Evolutionary conservation across 2,888 invertebrate genomes (phyloP), one percentile per base, ranked within the genome.

Genomic region (Hirtodrosophila trivittata): DNA sequence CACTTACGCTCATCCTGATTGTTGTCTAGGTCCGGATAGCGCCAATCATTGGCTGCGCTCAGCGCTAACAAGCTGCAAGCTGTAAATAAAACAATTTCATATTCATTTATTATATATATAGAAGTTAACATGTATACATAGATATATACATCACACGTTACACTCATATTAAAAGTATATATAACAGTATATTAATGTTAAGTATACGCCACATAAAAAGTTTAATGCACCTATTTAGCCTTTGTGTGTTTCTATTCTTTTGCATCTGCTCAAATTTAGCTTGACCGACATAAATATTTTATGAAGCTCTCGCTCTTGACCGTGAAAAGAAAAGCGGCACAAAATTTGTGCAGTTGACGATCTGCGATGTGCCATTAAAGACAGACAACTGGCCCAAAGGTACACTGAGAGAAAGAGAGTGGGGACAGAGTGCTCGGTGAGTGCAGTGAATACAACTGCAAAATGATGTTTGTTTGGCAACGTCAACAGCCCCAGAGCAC

Each of bases 11-110:
- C 86, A 89, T 90, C 84, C 78, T 87, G 84, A 47, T 87, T 80
- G 9, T 59, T 65, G 39, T 88, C 89, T 52, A 87, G 78, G 72
- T 90, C 87, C 50, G 90, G 90, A 77, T 90, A 90, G 42, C 82
- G 70, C 89, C 89, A 90, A 28, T 76, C 80, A 37, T 63, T 58
- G 41, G 75, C 87, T 25, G 35, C 47, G 46, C 62, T 35, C 25
- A 82, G 41, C 10, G 75, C 58, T 25, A 72, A 18, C 7, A 54
- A 65, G 47, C 78, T 56, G 67, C 74, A 65, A 14, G 69, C 89
- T 89, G 74, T 0, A 75, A 83, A 32, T 6, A 47, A 39, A 21
- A 21, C 5, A 21, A 21, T 21, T 21, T 21, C 5, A 21, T 5
- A 21, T 2, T 21, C n/a, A n/a, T 21, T 21, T 21, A 21, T 21